Evolutionary conservation across 2,888 invertebrate genomes (phyloP).

Genomic region (Dolichopus griseipennis): DNA sequence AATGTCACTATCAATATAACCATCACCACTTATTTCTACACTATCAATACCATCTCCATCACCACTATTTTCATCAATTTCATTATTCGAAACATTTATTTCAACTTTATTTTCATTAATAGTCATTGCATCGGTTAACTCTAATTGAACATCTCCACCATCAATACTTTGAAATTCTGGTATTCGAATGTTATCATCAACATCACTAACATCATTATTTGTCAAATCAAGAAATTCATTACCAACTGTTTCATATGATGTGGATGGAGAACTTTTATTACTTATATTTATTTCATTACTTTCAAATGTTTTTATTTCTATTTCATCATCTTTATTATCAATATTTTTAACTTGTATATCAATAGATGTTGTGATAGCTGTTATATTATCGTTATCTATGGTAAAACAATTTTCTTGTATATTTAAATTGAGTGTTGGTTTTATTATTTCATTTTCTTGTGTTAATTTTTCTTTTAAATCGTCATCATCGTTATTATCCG

Average conservation of each 20-base stretch:
- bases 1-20: slow-evolving; percentile 26
- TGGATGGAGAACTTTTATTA: slow-evolving; percentile 37
- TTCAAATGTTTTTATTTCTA: slow-evolving; percentile 14
- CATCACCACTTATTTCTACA: slow-evolving; percentile 15
- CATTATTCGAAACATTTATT: background rate
- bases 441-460: slow-evolving; percentile 20
- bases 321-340: background rate
- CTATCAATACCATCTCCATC: slow-evolving; percentile 17
- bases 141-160: slow-evolving; percentile 44
- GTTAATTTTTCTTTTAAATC: slow-evolving; percentile 30
- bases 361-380: background rate
- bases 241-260: slow-evolving; percentile 42
- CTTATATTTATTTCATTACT: slow-evolving; percentile 16
- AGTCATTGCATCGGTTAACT: slow-evolving; percentile 29
- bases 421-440: slow-evolving; percentile 28
- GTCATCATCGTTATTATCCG: slow-evolving; percentile 26
- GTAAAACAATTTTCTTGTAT: slow-evolving; percentile 36
- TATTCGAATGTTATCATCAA: slow-evolving; percentile 28
- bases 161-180: slow-evolving; percentile 45
- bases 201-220: slow-evolving; percentile 24
- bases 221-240: slow-evolving; percentile 40
- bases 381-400: slow-evolving; percentile 20
- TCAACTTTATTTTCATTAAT: background rate
- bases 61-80: slow-evolving; percentile 25
- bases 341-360: background rate